phyloP scores from a whole-genome alignment of 1,140 invertebrate species.

The Tetragnatha versicolor region DNA sequence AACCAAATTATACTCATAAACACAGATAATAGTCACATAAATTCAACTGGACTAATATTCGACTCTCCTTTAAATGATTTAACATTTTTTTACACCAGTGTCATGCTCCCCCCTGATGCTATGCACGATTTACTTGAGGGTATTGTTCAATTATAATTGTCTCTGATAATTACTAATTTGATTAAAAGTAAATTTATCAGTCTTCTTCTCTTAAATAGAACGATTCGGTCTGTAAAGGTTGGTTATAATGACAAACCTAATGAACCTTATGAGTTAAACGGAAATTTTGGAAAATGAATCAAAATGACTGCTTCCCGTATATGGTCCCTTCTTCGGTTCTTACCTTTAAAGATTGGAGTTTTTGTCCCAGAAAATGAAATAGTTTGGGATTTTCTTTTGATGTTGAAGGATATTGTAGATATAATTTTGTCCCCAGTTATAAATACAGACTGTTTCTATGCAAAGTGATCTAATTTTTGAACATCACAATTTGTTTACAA shows the following conservation, averaged over 20 bases:
- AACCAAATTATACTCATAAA: not conserved
- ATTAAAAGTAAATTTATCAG: too few relatives aligned
- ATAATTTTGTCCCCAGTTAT: not conserved
- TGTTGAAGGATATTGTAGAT: not conserved
- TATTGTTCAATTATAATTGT: not conserved
- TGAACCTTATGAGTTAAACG: not conserved
- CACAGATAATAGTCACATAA: not conserved
- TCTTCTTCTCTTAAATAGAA: not conserved
- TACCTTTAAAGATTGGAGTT: not conserved
- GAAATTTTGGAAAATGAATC: not conserved
- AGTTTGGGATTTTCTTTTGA: not conserved
- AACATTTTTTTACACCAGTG: too few relatives aligned
- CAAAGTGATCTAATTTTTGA: not conserved
- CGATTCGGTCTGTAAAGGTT: too few relatives aligned
- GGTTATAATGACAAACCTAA: not conserved
- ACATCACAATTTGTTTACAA: not conserved
- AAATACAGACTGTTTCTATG: not conserved
- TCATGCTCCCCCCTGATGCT: too few relatives aligned
- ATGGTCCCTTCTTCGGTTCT: not conserved
- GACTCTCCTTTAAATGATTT: not conserved
- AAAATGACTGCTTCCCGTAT: not conserved
- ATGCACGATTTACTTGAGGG: too few relatives aligned
- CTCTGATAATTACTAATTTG: not conserved
- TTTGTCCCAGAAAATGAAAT: not conserved
- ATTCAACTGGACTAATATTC: not conserved